A percentile compares a stretch with the other conserved stretches of the same genome.
Conservation (phyloP, 1,140 invertebrate species). For the Monochamus saltuarius region DNA sequence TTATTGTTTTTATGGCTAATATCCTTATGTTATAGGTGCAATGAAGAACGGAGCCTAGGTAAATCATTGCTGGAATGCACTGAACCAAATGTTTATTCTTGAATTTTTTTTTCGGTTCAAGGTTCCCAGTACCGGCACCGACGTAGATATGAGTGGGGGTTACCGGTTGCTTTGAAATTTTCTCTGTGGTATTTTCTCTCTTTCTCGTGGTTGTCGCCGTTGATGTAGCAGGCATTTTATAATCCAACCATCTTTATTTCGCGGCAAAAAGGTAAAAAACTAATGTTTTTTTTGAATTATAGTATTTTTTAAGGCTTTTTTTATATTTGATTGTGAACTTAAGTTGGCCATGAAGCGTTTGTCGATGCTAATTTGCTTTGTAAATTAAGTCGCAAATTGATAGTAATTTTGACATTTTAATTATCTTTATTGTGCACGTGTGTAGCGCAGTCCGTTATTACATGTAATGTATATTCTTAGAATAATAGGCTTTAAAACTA, state of each 20-base stretch:
- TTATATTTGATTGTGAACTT: not conserved
- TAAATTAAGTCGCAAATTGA: slow-evolving; percentile 20
- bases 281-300: slow-evolving; percentile 3
- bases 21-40: too few relatives aligned
- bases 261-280: slow-evolving; percentile 7
- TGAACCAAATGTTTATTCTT: not conserved
- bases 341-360: not conserved
- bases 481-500: too few relatives aligned
- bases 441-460: not conserved
- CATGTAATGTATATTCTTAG: too few relatives aligned
- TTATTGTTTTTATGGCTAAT: too few relatives aligned
- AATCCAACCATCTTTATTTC: slow-evolving; percentile 13
- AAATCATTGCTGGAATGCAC: too few relatives aligned
- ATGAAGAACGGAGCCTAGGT: too few relatives aligned
- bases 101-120: slow-evolving; percentile 2
- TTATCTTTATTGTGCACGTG: slow-evolving; percentile 18
- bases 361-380: slow-evolving; percentile 1
- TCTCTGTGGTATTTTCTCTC: slow-evolving; percentile 18
- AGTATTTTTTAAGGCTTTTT: not conserved
- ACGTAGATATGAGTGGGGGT: not conserved
- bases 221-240: slow-evolving; percentile 11
- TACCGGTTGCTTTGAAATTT: not conserved
- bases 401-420: slow-evolving; percentile 15
- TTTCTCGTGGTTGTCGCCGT: slow-evolving; percentile 23
- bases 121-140: not conserved